Evolutionary conservation across 2,797 vertebrate species (phyloP).

Genomic region (Brachymystax lenok): DNA sequence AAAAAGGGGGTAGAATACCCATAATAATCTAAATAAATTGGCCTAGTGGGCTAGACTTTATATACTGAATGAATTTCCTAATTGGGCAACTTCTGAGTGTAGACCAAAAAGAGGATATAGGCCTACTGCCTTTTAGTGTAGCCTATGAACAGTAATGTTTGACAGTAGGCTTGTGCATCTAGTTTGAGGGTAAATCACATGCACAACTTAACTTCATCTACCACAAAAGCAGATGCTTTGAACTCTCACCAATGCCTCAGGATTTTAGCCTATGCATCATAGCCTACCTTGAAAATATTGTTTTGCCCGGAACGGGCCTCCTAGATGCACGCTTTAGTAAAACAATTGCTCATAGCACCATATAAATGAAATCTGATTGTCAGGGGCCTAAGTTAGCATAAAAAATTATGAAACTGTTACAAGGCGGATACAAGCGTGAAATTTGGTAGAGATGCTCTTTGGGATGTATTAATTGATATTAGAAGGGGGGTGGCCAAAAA

Average conservation of each 20-base stretch:
- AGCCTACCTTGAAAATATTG: background rate
- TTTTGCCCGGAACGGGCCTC: constrained; percentile 7
- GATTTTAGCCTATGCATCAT: background rate
- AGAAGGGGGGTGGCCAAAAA: no score
- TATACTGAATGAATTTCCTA: no score
- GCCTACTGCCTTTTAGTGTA: background rate
- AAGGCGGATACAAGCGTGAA: no score
- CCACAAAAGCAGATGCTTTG: constrained; percentile 1
- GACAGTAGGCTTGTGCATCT: background rate
- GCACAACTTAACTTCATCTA: constrained; percentile 4
- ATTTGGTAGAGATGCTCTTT: no score
- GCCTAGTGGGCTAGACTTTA: no score
- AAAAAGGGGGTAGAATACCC: no score
- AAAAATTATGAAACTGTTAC: no score
- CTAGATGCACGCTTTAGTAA: background rate
- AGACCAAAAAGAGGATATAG: background rate
- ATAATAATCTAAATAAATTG: no score
- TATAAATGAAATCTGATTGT: constrained; percentile 41
- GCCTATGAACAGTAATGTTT: background rate
- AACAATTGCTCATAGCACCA: constrained; percentile 5
- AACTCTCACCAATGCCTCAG: background rate
- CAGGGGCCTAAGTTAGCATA: no score
- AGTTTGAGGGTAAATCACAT: background rate
- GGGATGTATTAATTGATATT: no score
- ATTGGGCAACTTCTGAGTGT: no score